A percentile compares a stretch with the other conserved stretches of the same genome.
These are phyloP conservation scores for Gallirallus australis DNA, from an alignment of 2,797 vertebrate species.

Conservation along the genomic window DNA sequence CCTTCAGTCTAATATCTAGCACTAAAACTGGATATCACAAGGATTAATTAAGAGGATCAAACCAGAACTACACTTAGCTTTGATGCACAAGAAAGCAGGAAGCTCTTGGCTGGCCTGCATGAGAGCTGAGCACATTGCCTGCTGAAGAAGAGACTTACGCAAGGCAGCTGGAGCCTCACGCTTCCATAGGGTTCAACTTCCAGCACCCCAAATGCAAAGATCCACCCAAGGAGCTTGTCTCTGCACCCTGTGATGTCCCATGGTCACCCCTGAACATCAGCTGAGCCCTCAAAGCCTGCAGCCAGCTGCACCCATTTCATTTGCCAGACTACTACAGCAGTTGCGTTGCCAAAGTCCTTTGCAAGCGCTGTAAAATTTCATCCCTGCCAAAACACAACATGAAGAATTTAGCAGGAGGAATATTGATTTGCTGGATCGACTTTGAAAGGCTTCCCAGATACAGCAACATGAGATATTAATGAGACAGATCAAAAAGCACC, in stretches of 20 bases:
- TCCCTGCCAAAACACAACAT: background rate
- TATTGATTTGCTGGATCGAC: background rate
- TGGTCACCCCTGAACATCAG: background rate
- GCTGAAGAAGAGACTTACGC: background rate
- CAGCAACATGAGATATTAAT: background rate
- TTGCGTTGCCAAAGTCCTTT: background rate
- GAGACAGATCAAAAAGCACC: background rate
- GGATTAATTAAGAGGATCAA: background rate
- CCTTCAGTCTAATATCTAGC: background rate
- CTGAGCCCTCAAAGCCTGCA: background rate
- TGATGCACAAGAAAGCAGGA: background rate
- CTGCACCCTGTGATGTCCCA: background rate
- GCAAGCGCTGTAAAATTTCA: background rate
- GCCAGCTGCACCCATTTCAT: background rate
- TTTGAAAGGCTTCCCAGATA: background rate
- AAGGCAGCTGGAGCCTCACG: background rate
- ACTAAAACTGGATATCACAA: background rate
- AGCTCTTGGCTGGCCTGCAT: background rate
- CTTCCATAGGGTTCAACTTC: background rate
- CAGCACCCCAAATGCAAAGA: background rate
- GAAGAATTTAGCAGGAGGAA: background rate
- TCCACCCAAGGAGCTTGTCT: background rate
- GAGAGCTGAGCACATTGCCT: fast-evolving
- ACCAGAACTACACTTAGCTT: background rate
- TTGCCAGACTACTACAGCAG: background rate